Conservation (phyloP, 2,113 vertebrate genomes). For the Campylomormyrus tamandua region DNA sequence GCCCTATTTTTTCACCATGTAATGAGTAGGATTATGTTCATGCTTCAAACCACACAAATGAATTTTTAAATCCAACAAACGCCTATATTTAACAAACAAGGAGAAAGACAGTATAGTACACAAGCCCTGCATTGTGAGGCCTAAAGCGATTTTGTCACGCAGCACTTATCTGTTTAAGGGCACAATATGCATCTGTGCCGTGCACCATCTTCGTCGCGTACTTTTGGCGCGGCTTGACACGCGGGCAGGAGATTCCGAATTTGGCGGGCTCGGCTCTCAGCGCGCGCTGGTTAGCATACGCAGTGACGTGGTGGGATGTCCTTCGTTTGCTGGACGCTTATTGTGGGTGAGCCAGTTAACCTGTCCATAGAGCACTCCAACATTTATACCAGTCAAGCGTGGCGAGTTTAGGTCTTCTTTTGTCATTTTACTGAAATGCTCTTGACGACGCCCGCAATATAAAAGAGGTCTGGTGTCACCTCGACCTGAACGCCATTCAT, state of each 20-base stretch:
- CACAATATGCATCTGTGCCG: not conserved
- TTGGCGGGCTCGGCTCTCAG: not conserved
- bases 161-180: not conserved
- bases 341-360: not conserved
- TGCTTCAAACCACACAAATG: not conserved
- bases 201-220: not conserved
- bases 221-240: not conserved
- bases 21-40: not conserved
- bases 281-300: not conserved
- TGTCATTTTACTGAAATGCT: not conserved
- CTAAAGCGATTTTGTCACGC: not conserved
- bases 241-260: not conserved
- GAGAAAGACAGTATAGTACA: not conserved
- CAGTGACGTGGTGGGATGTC: not conserved
- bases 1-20: not conserved
- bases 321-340: not conserved
- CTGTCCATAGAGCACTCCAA: not conserved
- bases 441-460: not conserved
- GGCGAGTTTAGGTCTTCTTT: not conserved
- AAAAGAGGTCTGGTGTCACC: not conserved
- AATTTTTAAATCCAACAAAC: not conserved
- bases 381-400: not conserved
- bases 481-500: not conserved
- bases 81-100: not conserved
- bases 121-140: not conserved